Evolutionary conservation across 2,113 vertebrate species (phyloP).

Genomic region (Proteles cristata): DNA sequence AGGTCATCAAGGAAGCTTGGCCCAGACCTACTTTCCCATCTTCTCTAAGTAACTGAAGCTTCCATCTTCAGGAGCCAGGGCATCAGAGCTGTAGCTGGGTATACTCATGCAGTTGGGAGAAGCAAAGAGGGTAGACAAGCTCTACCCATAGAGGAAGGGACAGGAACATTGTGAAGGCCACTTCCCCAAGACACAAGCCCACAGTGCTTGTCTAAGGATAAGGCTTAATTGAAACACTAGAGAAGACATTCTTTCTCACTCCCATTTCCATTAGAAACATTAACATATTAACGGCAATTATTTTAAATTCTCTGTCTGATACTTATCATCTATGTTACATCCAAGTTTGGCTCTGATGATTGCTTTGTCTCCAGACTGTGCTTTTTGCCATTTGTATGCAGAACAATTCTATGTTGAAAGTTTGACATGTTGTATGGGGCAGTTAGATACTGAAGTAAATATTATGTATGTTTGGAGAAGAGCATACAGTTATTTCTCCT

Average conservation of each 20-base stretch:
- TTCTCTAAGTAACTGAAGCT: not conserved
- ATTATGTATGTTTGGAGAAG: not conserved
- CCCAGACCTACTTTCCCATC: not conserved
- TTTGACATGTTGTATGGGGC: not conserved
- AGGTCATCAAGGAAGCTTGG: not conserved
- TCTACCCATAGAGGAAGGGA: not conserved
- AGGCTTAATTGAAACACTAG: not conserved
- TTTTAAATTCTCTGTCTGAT: not conserved
- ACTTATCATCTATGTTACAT: not conserved
- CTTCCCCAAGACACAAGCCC: not conserved
- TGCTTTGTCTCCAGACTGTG: not conserved
- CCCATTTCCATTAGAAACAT: not conserved
- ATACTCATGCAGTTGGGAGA: not conserved
- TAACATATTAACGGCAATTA: not conserved
- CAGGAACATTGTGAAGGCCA: not conserved
- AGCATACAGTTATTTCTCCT: not conserved
- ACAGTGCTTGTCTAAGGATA: not conserved
- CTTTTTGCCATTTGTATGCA: not conserved
- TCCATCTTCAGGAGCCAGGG: not conserved
- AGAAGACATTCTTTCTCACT: not conserved
- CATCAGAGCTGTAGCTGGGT: not conserved
- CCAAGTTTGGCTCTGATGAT: not conserved
- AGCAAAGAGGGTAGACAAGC: not conserved
- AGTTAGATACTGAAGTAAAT: not conserved
- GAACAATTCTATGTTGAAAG: not conserved